These are phyloP conservation scores for Achlya flavicornis DNA, from an alignment of 2,888 invertebrate species.

Conservation along the genomic window DNA sequence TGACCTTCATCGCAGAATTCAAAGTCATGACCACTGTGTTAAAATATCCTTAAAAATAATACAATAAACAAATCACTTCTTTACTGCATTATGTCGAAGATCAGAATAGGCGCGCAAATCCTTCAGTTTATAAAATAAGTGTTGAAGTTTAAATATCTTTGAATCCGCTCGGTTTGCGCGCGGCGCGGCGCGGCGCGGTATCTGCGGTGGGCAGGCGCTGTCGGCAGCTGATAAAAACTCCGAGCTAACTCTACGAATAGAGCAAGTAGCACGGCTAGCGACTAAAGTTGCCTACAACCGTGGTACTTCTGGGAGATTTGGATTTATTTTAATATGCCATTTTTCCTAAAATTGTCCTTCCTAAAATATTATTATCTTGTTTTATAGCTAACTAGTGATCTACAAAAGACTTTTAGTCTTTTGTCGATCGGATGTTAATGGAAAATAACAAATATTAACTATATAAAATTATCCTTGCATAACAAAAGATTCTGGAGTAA, in stretches of 20 bases:
- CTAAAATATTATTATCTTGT: no score
- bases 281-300: background rate
- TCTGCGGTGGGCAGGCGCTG: conserved; percentile 51
- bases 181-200: conserved; percentile 40
- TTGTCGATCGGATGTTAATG: no score
- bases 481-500: no score
- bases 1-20: no score
- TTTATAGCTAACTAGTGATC: no score
- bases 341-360: no score
- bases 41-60: no score
- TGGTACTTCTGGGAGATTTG: background rate
- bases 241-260: conserved; percentile 5
- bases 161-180: conserved; percentile 31
- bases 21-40: no score
- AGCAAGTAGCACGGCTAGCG: background rate
- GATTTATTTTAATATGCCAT: background rate
- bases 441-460: no score
- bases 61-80: no score
- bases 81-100: conserved; percentile 17
- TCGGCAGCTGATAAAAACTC: conserved; percentile 47
- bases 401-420: no score
- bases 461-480: no score
- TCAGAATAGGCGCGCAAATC: conserved; percentile 33
- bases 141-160: conserved; percentile 57
- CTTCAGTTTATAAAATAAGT: conserved; percentile 47